Conservation (phyloP, 2,113 vertebrate genomes). For the Entelurus aequoreus region DNA sequence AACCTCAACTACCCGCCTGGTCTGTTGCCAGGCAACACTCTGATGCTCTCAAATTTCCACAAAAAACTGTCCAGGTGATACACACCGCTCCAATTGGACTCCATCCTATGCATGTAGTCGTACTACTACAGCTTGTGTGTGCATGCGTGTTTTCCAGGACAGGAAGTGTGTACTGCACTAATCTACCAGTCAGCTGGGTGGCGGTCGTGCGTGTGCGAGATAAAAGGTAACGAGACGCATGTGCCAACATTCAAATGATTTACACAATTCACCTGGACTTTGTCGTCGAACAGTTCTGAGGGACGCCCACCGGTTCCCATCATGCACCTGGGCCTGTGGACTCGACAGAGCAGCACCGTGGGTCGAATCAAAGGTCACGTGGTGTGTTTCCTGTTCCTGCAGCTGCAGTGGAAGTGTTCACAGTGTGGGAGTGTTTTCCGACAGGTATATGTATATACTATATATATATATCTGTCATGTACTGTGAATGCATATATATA, state of each 20-base stretch:
- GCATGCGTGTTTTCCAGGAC: constrained; percentile 39
- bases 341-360: constrained; percentile 7
- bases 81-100: constrained; percentile 9
- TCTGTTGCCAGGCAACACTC: constrained; percentile 74
- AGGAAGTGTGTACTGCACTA: constrained; percentile 49
- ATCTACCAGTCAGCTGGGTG: constrained; percentile 37
- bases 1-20: constrained; percentile 67
- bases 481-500: no score
- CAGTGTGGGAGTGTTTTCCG: constrained; percentile 28
- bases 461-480: no score
- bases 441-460: constrained; percentile 13
- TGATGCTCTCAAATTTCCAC: constrained; percentile 74
- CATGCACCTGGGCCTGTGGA: constrained; percentile 52
- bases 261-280: neutral
- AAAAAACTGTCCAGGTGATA: constrained; percentile 62
- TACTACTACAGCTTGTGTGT: neutral
- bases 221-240: constrained; percentile 20
- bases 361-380: constrained; percentile 52
- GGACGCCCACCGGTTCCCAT: constrained; percentile 39
- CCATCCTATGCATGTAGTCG: no score
- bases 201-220: constrained; percentile 27
- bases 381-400: constrained; percentile 50
- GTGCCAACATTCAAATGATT: neutral
- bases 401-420: constrained; percentile 54
- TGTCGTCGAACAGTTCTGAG: constrained; percentile 10